phyloP scores from a whole-genome alignment of 2,113 vertebrate genomes.

The Xenopus borealis region DNA sequence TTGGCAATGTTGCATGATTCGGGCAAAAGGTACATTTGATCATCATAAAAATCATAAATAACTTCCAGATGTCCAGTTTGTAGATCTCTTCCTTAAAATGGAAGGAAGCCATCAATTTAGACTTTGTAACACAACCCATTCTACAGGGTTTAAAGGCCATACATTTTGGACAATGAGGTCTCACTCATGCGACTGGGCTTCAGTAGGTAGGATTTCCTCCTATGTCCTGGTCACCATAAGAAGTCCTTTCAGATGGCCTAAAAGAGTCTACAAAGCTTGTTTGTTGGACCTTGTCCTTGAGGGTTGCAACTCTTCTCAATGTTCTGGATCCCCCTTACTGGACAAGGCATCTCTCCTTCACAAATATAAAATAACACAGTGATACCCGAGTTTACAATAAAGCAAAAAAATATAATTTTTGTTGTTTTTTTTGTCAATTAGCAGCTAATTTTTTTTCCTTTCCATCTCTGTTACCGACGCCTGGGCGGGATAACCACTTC shows the following conservation, averaged over 20 bases:
- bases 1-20: slow-evolving; percentile 25
- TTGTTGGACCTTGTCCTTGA: too few species aligned
- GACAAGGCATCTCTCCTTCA: not conserved
- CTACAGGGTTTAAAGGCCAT: not conserved
- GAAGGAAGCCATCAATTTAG: not conserved
- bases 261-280: too few species aligned
- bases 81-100: not conserved
- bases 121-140: not conserved
- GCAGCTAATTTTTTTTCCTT: slow-evolving; percentile 43
- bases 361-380: slow-evolving; percentile 75
- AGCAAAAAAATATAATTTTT: not conserved
- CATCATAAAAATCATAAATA: too few species aligned
- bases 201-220: not conserved
- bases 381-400: slow-evolving; percentile 60
- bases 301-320: too few species aligned
- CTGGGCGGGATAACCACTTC: slow-evolving; percentile 94
- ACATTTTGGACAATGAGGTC: not conserved
- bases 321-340: too few species aligned
- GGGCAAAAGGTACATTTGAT: not conserved
- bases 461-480: slow-evolving; percentile 50
- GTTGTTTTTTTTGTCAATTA: not conserved
- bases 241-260: not conserved
- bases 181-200: not conserved
- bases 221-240: not conserved
- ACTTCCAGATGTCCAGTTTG: not conserved